These are phyloP conservation scores for Acropora yongei DNA, from an alignment of 64 coral and sea anemone genomes.

Conservation along the genomic window DNA sequence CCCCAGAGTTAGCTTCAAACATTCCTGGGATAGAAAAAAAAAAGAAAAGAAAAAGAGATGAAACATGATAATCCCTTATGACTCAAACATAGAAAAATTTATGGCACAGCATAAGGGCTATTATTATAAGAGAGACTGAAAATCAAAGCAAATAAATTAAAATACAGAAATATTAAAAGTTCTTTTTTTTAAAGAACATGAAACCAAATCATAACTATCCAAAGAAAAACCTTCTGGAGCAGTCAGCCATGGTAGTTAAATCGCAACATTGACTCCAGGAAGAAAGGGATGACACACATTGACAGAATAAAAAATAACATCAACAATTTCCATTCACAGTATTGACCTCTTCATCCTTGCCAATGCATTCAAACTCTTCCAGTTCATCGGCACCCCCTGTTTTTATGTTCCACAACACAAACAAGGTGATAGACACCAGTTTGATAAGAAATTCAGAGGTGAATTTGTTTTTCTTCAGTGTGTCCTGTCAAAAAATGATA, in stretches of 20 bases:
- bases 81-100: no score
- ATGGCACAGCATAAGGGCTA: no score
- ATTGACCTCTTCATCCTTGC: constrained; percentile 85
- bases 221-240: no score
- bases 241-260: no score
- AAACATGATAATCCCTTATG: no score
- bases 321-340: neutral
- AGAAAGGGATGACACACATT: no score
- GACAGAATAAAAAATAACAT: neutral
- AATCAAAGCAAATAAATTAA: no score
- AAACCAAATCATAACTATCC: no score
- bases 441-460: constrained; percentile 61
- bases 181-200: no score
- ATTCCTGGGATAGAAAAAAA: constrained; percentile 56
- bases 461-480: constrained; percentile 59
- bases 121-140: no score
- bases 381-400: constrained; percentile 85
- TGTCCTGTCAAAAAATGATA: constrained; percentile 22
- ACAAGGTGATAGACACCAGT: constrained; percentile 73
- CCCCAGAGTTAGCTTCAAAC: constrained; percentile 76
- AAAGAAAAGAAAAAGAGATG: neutral
- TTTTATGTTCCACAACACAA: constrained; percentile 80
- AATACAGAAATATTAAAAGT: no score
- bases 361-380: constrained; percentile 95
- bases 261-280: no score